phyloP scores from a whole-genome alignment of 2,888 invertebrate genomes.

The Molorchus minor region DNA sequence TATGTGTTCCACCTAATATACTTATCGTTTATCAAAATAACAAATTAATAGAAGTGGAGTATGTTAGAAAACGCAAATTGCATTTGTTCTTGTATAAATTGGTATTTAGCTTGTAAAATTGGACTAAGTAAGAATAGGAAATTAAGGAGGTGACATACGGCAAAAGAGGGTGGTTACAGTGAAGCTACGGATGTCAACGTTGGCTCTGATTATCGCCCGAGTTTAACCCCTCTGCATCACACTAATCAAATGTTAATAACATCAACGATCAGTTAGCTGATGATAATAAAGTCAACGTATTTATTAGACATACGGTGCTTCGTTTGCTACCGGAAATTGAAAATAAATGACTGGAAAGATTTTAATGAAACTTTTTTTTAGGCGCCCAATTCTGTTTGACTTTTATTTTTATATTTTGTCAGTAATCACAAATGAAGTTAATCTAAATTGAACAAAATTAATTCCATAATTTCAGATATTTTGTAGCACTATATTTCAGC shows the following conservation, averaged over 20 bases:
- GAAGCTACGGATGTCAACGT: conserved; percentile 22
- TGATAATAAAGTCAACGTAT: conserved; percentile 38
- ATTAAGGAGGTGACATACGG: conserved; percentile 35
- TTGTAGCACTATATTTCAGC: conserved; percentile 42
- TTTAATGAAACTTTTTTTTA: conserved; percentile 62
- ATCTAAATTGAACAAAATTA: conserved; percentile 63
- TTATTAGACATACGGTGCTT: conserved; percentile 30
- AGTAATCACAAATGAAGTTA: conserved; percentile 62
- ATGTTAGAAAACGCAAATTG: conserved; percentile 6
- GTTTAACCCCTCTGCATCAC: conserved; percentile 26
- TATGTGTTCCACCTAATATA: too few species aligned
- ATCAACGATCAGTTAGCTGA: conserved; percentile 32
- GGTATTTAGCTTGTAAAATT: conserved; percentile 33
- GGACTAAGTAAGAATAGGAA: conserved; percentile 35
- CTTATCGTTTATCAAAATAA: too few species aligned
- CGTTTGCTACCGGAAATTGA: conserved; percentile 48
- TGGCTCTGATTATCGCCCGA: conserved; percentile 28
- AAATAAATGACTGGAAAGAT: conserved; percentile 61
- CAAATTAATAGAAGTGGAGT: too few species aligned
- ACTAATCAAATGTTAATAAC: conserved; percentile 28
- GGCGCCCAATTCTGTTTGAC: conserved; percentile 49
- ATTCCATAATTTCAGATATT: conserved; percentile 58
- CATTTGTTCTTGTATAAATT: conserved; percentile 26
- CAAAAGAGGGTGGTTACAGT: conserved; percentile 20
- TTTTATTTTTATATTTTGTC: conserved; percentile 56